phyloP scores from a whole-genome alignment of 1,140 invertebrate species.

The Papilio glaucus region DNA sequence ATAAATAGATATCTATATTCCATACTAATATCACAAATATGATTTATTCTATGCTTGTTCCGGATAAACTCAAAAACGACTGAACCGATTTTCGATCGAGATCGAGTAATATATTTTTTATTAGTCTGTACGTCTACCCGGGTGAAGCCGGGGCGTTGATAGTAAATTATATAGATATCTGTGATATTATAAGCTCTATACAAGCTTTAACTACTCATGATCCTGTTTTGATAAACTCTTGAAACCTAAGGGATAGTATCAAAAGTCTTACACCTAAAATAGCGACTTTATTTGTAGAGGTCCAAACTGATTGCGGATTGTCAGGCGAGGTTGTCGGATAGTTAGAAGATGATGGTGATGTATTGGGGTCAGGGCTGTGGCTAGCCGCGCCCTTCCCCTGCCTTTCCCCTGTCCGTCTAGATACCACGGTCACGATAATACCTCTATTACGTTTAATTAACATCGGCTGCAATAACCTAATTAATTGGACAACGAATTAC shows the following conservation, averaged over 20 bases:
- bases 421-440: conserved; percentile 26
- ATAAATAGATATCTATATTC: no score
- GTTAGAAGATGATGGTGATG: conserved; percentile 17
- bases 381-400: conserved; percentile 20
- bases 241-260: background rate
- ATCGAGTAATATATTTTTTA: no score
- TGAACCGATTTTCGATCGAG: no score
- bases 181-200: no score
- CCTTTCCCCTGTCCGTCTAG: no score
- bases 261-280: background rate
- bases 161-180: no score
- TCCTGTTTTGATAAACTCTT: background rate
- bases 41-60: no score
- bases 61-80: no score
- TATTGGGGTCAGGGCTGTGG: conserved; percentile 24
- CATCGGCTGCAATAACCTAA: conserved; percentile 27
- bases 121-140: no score
- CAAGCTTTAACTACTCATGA: background rate
- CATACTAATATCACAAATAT: no score
- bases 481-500: conserved; percentile 29
- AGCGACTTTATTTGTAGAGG: conserved; percentile 4
- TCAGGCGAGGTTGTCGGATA: conserved; percentile 8
- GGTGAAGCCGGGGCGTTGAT: no score
- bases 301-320: background rate
- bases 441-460: conserved; percentile 34